Conservation (phyloP, 2,797 vertebrate species). For the Coccyzus lansbergi region DNA sequence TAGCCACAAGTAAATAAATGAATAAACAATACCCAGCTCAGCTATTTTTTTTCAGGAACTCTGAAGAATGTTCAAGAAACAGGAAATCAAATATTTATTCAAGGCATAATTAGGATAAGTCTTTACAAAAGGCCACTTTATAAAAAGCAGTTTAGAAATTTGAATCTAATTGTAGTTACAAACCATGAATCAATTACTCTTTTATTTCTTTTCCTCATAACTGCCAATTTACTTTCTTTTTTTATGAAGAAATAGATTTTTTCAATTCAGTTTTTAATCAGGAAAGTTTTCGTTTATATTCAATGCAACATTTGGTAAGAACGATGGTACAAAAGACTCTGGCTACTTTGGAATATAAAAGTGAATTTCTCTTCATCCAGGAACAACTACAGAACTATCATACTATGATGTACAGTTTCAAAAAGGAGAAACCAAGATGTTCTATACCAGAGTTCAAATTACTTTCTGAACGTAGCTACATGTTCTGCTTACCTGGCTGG, state of each 20-base stretch:
- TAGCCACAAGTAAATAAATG: not conserved
- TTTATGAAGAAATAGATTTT: not conserved
- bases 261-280: not conserved
- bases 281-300: not conserved
- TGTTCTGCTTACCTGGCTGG: not conserved
- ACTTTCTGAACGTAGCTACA: accelerated
- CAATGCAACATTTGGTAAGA: accelerated
- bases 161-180: not conserved
- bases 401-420: accelerated
- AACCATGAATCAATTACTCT: not conserved
- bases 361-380: not conserved
- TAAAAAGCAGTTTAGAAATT: not conserved
- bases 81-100: not conserved
- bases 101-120: not conserved
- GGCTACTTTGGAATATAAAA: not conserved
- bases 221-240: not conserved
- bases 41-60: accelerated
- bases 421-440: not conserved
- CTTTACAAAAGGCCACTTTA: not conserved
- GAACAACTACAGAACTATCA: not conserved
- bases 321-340: not conserved
- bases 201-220: not conserved
- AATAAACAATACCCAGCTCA: not conserved
- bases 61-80: not conserved
- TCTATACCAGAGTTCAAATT: not conserved